Conservation (phyloP, 2,113 vertebrate species). For the Thalassoma bifasciatum region DNA sequence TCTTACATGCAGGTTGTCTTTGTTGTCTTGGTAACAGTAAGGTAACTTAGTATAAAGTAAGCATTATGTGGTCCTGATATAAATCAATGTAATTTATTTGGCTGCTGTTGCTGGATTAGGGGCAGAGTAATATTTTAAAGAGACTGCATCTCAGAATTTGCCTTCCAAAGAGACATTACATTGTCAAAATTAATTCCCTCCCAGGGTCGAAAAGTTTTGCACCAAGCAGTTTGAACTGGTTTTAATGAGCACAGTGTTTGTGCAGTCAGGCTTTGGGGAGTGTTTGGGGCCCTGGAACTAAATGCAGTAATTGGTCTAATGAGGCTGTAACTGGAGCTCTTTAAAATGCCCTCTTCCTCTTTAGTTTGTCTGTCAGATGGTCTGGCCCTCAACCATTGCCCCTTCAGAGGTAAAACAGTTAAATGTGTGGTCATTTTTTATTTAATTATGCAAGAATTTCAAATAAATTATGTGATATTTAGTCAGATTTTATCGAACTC, state of each 20-base stretch:
- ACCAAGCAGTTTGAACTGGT: constrained; percentile 33
- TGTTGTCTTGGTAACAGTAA: not conserved
- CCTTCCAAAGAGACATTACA: not conserved
- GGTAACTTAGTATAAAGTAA: not conserved
- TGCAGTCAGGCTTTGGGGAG: constrained; percentile 27
- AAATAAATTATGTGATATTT: no score
- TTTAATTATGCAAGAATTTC: not conserved
- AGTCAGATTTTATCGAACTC: not conserved
- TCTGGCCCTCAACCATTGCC: constrained; percentile 8
- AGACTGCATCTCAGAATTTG: constrained; percentile 4
- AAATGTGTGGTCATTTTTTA: not conserved
- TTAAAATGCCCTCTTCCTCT: constrained; percentile 20
- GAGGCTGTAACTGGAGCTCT: constrained; percentile 46
- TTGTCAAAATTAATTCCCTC: no score
- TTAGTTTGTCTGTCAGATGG: constrained; percentile 17
- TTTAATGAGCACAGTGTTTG: constrained; percentile 61
- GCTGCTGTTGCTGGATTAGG: not conserved
- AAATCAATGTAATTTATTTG: constrained; percentile 26
- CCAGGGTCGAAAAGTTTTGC: constrained; percentile 7
- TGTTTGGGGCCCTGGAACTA: constrained; percentile 40
- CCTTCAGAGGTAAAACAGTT: not conserved
- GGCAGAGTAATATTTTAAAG: constrained; percentile 11
- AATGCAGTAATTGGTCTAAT: constrained; percentile 55
- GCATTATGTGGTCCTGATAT: constrained; percentile 10
- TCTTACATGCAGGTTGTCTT: constrained; percentile 4